These are phyloP conservation scores for Brachionus rotundiformis DNA, from an alignment of 1,140 invertebrate genomes.

Conservation along the genomic window DNA sequence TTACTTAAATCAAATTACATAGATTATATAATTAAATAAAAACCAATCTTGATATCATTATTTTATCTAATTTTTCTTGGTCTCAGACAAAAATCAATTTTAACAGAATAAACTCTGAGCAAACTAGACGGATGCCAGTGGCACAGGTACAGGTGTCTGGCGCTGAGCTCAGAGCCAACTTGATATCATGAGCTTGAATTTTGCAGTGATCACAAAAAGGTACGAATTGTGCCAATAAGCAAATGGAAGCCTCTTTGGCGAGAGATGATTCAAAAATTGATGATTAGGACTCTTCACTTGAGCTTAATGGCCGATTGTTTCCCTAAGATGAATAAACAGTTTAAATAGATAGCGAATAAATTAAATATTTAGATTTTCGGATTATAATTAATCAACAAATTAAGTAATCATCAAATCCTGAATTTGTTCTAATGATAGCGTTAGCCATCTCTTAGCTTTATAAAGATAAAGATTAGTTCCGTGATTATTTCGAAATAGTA, in stretches of 20 bases:
- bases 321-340: neutral
- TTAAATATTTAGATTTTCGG: conserved; percentile 20
- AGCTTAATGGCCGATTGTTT: neutral
- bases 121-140: too few relatives aligned
- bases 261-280: neutral
- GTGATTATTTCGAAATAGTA: conserved; percentile 22
- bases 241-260: too few relatives aligned
- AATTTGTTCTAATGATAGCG: conserved; percentile 21
- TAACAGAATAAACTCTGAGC: too few relatives aligned
- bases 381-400: conserved; percentile 26
- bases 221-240: neutral
- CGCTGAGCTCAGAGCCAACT: too few relatives aligned
- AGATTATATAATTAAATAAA: neutral
- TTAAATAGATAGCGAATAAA: neutral
- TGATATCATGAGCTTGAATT: too few relatives aligned
- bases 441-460: neutral
- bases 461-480: conserved; percentile 35
- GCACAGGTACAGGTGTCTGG: too few relatives aligned
- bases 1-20: neutral
- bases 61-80: too few relatives aligned
- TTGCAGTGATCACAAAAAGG: too few relatives aligned
- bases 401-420: conserved; percentile 21
- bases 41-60: too few relatives aligned
- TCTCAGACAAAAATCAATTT: too few relatives aligned
- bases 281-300: conserved; percentile 10